Evolutionary conservation across 2,797 vertebrate species (phyloP).

Genomic region (Antrozous pallidus): DNA sequence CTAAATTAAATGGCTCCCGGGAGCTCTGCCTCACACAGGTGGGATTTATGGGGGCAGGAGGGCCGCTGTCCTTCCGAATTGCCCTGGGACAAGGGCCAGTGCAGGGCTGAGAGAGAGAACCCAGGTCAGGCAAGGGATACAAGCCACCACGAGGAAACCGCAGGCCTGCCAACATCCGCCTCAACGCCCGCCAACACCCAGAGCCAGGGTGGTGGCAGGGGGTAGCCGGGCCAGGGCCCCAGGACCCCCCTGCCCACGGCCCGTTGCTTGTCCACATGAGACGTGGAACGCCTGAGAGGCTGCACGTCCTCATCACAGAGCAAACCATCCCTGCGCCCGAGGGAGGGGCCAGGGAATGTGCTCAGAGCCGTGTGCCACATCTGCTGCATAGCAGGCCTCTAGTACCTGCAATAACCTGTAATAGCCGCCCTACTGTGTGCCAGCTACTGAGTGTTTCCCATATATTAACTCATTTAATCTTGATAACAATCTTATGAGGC

Average conservation of each 20-base stretch:
- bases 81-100: not conserved
- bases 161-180: not conserved
- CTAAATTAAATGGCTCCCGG: slow-evolving; percentile 42
- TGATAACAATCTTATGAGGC: not conserved
- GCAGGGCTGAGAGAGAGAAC: not conserved
- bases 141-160: not conserved
- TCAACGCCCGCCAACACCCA: not conserved
- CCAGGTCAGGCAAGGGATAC: not conserved
- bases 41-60: not conserved
- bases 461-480: not conserved
- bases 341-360: not conserved
- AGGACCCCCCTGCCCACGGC: not conserved
- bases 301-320: not conserved
- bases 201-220: not conserved
- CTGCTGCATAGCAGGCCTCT: not conserved
- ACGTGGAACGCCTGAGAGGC: not conserved
- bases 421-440: not conserved
- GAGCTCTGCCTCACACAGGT: not conserved
- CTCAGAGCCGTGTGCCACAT: rapidly evolving
- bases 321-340: not conserved
- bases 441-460: not conserved
- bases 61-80: not conserved
- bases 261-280: not conserved
- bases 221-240: not conserved
- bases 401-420: too few species aligned